A percentile compares a stretch with the other conserved stretches of the same genome.
Evolutionary conservation across 1,140 invertebrate species (phyloP).

Genomic region (Lepidostoma basale): DNA sequence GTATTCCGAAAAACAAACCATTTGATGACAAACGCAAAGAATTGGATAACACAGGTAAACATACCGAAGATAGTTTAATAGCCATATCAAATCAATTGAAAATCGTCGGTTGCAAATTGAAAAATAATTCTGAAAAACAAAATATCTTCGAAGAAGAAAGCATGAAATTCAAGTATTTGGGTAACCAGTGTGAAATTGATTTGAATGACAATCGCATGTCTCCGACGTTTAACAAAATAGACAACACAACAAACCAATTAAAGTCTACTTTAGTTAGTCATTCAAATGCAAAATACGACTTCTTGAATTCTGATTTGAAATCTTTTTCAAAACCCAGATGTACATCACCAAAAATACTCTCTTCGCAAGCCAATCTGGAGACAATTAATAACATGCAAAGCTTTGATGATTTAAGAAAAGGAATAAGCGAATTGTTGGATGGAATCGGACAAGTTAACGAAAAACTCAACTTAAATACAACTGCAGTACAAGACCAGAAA

Average conservation of each 20-base stretch:
- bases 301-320: slow-evolving; percentile 10
- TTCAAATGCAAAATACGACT: not conserved
- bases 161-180: slow-evolving; percentile 47
- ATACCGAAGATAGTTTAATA: slow-evolving; percentile 59
- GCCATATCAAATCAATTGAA: slow-evolving; percentile 58
- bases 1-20: too few relatives aligned
- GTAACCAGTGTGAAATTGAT: slow-evolving; percentile 41
- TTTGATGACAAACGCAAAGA: too few relatives aligned
- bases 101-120: slow-evolving; percentile 58
- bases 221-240: not conserved
- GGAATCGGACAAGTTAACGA: slow-evolving; percentile 59
- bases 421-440: slow-evolving; percentile 59
- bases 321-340: not conserved
- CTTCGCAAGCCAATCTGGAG: slow-evolving; percentile 48
- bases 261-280: not conserved
- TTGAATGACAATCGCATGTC: slow-evolving; percentile 25
- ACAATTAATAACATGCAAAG: slow-evolving; percentile 59
- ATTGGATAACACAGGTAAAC: slow-evolving; percentile 46
- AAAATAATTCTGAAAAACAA: slow-evolving; percentile 55
- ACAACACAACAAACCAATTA: slow-evolving; percentile 1
- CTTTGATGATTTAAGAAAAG: slow-evolving; percentile 60
- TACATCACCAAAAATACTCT: slow-evolving; percentile 8
- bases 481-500: slow-evolving; percentile 35
- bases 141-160: slow-evolving; percentile 52
- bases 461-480: slow-evolving; percentile 54